phyloP scores from a whole-genome alignment of 2,888 invertebrate species.

The Harpagoxenus sublaevis region DNA sequence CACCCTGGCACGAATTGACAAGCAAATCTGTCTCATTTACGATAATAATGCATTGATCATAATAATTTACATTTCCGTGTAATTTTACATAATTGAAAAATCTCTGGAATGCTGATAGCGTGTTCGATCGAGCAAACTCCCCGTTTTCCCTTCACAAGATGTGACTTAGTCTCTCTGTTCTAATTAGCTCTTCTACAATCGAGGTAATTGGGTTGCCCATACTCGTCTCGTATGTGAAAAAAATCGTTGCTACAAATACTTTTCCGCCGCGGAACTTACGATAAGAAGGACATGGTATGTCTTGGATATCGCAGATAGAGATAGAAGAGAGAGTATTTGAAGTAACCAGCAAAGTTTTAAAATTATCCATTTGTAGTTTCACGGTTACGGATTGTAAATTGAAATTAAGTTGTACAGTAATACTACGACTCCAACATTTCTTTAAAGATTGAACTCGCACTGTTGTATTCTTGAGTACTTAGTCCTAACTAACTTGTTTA shows the following conservation, averaged over 20 bases:
- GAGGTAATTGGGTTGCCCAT: slow-evolving; percentile 76
- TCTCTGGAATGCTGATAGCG: slow-evolving; percentile 72
- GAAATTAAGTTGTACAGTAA: slow-evolving; percentile 4
- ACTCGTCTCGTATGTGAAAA: slow-evolving; percentile 53
- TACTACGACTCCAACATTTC: not conserved
- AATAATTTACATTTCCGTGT: slow-evolving; percentile 33
- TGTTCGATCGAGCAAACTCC: slow-evolving; percentile 40
- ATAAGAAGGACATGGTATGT: slow-evolving; percentile 46
- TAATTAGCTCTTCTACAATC: slow-evolving; percentile 68
- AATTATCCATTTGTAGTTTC: slow-evolving; percentile 18
- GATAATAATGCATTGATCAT: slow-evolving; percentile 42
- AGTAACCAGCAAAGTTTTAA: not conserved
- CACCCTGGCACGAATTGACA: not conserved
- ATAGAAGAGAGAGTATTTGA: not conserved
- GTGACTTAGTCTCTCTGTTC: slow-evolving; percentile 50
- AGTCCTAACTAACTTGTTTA: slow-evolving; percentile 1
- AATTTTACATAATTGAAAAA: slow-evolving; percentile 20
- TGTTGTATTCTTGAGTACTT: not conserved
- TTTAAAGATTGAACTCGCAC: not conserved
- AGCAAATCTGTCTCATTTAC: slow-evolving; percentile 28
- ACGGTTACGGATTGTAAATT: not conserved
- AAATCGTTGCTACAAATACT: slow-evolving; percentile 59
- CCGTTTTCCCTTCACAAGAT: slow-evolving; percentile 9
- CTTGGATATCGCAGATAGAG: not conserved
- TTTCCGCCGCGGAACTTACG: slow-evolving; percentile 40